Evolutionary conservation across 2,113 vertebrate species (phyloP), one percentile per base, ranked within the genome.

Genomic region (Megaleporinus macrocephalus): DNA sequence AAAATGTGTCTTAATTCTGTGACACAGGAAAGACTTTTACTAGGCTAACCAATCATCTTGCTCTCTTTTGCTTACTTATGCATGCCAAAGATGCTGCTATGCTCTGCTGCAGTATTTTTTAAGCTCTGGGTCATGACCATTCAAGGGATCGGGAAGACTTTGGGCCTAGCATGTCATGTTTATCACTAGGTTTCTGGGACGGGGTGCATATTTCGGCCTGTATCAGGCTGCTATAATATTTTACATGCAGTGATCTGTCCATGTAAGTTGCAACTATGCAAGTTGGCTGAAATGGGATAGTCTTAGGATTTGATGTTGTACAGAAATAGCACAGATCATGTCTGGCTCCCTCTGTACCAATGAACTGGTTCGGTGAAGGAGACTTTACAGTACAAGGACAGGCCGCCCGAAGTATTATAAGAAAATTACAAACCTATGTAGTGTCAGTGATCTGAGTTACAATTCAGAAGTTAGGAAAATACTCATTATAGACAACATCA

Each of bases 11-110:
- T 51, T 15, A 30, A 53, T 68, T 69, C 49, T 57, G 15, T 14
- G n/a, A 57, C 62, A 76, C 55, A 62, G 73, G 30, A 76, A 76
- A 44, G 26, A 18, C 15, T 3, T 47, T n/a, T 71, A 22, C 27
- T 18, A 3, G 51, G 29, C 16, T 53, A 53, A 75, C 44, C 74
- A 47, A 41, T 69, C 18, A 15, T 57, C 22, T n/a, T 26, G 3
- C 30, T 36, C n/a, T 68, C 47, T n/a, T n/a, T 30, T 68, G 51
- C 63, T 81, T 75, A 59, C 47, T 75, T 44, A 57, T 75, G 62
- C 80, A 81, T 68, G 49, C 49, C 62, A 59, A 36, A 62, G 57
- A 44, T 18, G 33, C 55, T 51, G 24, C 44, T 15, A 12, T 14
- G 16, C 27, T 59, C 29, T 2, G 26, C 29, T 41, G 30, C 73